Conservation (phyloP, 2,888 invertebrate genomes). For the Actias luna region DNA sequence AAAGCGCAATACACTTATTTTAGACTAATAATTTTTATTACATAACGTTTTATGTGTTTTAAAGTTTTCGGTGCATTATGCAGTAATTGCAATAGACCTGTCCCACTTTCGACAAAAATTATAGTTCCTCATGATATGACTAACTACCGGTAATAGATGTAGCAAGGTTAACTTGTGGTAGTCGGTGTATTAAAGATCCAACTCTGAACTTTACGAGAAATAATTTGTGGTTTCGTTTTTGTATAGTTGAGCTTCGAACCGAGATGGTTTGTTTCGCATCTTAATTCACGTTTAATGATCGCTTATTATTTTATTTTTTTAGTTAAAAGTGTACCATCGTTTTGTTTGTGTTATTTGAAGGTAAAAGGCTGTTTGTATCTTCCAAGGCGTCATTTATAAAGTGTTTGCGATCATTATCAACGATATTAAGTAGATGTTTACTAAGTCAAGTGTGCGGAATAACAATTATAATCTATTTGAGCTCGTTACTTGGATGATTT, state of each 20-base stretch:
- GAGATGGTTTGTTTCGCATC: not conserved
- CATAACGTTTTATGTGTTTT: not conserved
- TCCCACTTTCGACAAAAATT: slow-evolving; percentile 16
- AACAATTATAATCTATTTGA: not conserved
- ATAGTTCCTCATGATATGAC: slow-evolving; percentile 21
- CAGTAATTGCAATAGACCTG: slow-evolving; percentile 14
- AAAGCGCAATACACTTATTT: slow-evolving; percentile 5
- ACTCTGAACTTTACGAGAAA: slow-evolving; percentile 15
- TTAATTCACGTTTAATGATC: slow-evolving; percentile 8
- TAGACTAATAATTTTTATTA: not conserved
- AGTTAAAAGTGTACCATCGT: not conserved
- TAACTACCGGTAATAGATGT: slow-evolving; percentile 22
- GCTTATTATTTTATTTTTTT: not conserved
- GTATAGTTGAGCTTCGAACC: not conserved
- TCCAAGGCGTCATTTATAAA: not conserved
- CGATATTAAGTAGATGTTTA: not conserved
- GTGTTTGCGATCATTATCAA: not conserved
- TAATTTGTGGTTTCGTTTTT: slow-evolving; percentile 11
- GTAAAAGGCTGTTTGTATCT: not conserved
- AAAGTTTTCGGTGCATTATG: slow-evolving; percentile 13
- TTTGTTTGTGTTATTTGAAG: not conserved
- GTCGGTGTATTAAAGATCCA: slow-evolving; percentile 17
- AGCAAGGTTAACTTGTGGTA: slow-evolving; percentile 36
- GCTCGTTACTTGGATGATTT: not conserved
- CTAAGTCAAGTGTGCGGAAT: too few species aligned